These are phyloP conservation scores for Pseudomyrmex gracilis DNA, from an alignment of 1,140 invertebrate species.

Conservation along the genomic window DNA sequence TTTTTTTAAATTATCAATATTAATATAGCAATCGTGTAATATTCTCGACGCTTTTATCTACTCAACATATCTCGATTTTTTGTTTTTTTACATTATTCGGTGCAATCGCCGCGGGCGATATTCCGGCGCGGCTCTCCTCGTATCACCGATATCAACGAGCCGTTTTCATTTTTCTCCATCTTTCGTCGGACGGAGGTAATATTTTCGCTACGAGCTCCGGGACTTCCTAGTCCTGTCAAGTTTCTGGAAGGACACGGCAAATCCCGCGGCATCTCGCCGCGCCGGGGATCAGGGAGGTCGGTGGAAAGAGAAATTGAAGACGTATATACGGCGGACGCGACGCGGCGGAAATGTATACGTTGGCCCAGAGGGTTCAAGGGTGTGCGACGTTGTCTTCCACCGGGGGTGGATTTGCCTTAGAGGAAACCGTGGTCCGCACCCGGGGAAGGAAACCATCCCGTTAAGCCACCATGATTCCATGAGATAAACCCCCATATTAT, in stretches of 20 bases:
- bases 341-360: conserved; percentile 60
- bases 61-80: background rate
- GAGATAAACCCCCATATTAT: conserved; percentile 78
- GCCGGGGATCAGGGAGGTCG: conserved; percentile 30
- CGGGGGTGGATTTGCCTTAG: conserved; percentile 75
- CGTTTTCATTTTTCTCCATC: conserved; percentile 68
- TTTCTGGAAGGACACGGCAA: conserved; percentile 66
- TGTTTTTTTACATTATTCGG: background rate
- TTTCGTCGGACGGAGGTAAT: conserved; percentile 67
- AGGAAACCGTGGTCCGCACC: conserved; percentile 59
- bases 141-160: conserved; percentile 36
- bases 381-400: conserved; percentile 69
- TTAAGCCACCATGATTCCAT: conserved; percentile 76
- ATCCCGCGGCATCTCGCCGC: conserved; percentile 53
- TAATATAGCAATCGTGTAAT: background rate
- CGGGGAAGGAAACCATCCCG: conserved; percentile 67
- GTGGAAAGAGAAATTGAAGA: conserved; percentile 72
- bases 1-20: too few species aligned
- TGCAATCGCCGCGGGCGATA: background rate
- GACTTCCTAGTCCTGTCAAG: conserved; percentile 66
- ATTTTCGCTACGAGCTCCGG: conserved; percentile 58
- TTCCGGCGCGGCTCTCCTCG: background rate
- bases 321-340: conserved; percentile 32
- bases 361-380: conserved; percentile 69
- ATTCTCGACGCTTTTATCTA: conserved; percentile 13